These are phyloP conservation scores for Danionella cerebrum DNA, from an alignment of 2,113 vertebrate species.

Conservation along the genomic window DNA sequence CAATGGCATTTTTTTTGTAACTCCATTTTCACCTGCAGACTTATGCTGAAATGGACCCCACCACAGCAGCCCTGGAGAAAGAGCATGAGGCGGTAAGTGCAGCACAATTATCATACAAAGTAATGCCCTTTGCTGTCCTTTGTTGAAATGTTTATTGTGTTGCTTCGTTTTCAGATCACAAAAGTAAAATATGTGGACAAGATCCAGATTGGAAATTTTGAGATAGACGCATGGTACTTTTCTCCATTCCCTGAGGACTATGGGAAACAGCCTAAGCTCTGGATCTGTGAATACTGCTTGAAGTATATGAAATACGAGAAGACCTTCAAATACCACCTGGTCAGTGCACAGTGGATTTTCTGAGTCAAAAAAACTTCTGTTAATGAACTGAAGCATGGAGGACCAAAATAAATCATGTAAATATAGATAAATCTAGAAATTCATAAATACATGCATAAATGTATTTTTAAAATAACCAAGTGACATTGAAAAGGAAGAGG, in stretches of 20 bases:
- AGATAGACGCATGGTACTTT: conserved; percentile 96
- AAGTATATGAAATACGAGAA: conserved; percentile 96
- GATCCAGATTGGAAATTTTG: conserved; percentile 91
- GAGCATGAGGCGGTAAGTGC: conserved; percentile 83
- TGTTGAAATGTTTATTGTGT: not conserved
- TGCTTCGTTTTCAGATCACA: conserved; percentile 70
- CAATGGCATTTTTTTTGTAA: no score
- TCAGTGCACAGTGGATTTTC: conserved; percentile 49
- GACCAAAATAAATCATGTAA: no score
- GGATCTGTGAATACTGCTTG: conserved; percentile 94
- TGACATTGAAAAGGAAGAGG: no score
- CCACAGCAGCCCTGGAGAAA: conserved; percentile 89
- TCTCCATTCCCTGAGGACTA: conserved; percentile 91
- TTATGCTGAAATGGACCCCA: conserved; percentile 93
- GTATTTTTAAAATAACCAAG: no score
- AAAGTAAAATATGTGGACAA: conserved; percentile 95
- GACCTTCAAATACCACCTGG: conserved; percentile 85
- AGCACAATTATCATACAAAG: not conserved
- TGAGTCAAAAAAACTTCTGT: not conserved
- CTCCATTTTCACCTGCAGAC: conserved; percentile 62
- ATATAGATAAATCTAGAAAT: no score
- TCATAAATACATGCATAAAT: no score
- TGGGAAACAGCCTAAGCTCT: conserved; percentile 90
- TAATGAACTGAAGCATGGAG: no score
- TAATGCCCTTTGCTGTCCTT: not conserved